These are phyloP conservation scores for Geococcyx californianus DNA, from an alignment of 2,113 vertebrate genomes.

Conservation along the genomic window DNA sequence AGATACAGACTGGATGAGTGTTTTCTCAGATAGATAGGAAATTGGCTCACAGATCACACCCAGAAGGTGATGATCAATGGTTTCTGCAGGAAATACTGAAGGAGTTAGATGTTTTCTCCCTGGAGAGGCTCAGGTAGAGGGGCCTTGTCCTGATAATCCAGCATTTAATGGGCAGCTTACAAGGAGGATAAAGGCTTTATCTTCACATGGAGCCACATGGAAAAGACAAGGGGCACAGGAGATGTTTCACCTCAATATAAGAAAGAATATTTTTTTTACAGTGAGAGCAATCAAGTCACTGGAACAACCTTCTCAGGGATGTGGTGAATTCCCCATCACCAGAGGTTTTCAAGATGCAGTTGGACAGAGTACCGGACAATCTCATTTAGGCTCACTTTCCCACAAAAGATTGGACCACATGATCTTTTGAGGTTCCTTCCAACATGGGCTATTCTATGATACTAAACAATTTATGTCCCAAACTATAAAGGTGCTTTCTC, in stretches of 20 bases:
- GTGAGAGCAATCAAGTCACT: not conserved
- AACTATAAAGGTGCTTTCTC: not conserved
- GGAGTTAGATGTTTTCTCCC: not conserved
- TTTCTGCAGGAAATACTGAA: not conserved
- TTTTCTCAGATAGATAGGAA: not conserved
- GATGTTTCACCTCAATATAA: not conserved
- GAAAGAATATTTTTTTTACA: not conserved
- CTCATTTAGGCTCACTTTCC: not conserved
- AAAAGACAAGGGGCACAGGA: not conserved
- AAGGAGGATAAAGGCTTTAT: not conserved
- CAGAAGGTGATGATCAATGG: not conserved
- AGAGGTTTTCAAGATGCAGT: not conserved
- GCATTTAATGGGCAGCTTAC: not conserved
- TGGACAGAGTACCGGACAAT: not conserved
- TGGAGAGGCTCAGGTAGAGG: not conserved
- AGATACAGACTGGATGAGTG: not conserved
- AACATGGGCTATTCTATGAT: not conserved
- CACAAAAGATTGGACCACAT: not conserved
- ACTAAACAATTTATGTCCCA: not conserved
- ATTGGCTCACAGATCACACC: not conserved
- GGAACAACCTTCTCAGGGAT: not conserved
- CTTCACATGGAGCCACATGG: not conserved
- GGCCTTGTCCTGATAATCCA: not conserved
- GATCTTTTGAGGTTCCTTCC: not conserved
- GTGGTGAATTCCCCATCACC: not conserved